These are phyloP conservation scores for Octodon degus DNA, from an alignment of 2,113 vertebrate genomes.

Conservation along the genomic window DNA sequence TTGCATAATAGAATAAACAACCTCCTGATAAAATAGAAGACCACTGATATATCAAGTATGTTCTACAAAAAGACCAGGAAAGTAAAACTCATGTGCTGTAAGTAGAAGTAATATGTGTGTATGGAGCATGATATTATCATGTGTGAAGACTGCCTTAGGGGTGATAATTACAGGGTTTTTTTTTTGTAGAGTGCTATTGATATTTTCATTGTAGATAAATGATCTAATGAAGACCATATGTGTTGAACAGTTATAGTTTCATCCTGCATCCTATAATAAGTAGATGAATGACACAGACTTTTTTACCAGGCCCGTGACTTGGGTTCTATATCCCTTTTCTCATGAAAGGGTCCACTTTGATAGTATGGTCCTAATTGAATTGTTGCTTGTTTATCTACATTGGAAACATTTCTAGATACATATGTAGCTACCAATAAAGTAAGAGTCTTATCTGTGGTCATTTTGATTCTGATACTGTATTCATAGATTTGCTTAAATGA, in stretches of 20 bases:
- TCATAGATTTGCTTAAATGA: not conserved
- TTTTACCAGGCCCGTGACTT: rapidly evolving
- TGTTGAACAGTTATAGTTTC: rapidly evolving
- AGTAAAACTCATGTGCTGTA: not conserved
- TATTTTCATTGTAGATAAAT: not conserved
- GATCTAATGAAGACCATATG: not conserved
- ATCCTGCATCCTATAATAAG: not conserved
- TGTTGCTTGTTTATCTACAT: not conserved
- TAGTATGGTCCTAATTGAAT: not conserved
- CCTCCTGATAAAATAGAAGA: not conserved
- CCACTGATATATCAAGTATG: not conserved
- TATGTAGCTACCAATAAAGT: not conserved
- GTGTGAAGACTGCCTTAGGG: not conserved
- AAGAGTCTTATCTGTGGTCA: not conserved
- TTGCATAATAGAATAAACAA: not conserved
- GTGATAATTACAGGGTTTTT: not conserved
- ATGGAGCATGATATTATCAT: not conserved
- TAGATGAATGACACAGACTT: not conserved
- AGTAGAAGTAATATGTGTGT: not conserved
- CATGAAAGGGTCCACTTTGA: not conserved
- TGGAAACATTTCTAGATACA: not conserved
- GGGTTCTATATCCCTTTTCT: not conserved
- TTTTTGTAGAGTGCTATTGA: not conserved
- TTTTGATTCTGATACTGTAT: not conserved
- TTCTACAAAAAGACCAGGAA: not conserved